Conservation (phyloP, 2,797 vertebrate genomes). For the Neosalanx taihuensis region DNA sequence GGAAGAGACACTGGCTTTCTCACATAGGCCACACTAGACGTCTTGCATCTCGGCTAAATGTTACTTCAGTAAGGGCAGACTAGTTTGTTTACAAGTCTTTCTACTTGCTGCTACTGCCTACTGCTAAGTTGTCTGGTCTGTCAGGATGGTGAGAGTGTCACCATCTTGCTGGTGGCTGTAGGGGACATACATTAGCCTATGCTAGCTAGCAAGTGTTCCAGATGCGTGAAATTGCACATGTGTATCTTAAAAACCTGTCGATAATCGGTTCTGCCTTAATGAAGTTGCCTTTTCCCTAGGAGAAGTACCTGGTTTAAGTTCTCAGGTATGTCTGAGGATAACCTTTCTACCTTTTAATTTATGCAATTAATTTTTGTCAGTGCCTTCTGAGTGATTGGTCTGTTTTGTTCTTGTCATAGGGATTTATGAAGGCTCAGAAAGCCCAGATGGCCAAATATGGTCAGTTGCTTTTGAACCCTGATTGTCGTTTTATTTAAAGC, state of each 20-base stretch:
- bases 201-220: conserved; percentile 61
- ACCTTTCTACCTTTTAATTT: not conserved
- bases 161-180: conserved; percentile 54
- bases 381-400: not conserved
- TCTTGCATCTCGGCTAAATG: conserved; percentile 65
- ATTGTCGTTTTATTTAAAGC: not conserved
- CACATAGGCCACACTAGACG: conserved; percentile 56
- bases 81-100: conserved; percentile 71
- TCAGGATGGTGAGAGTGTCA: conserved; percentile 70
- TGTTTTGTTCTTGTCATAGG: not conserved
- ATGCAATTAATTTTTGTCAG: not conserved
- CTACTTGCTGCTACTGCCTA: conserved; percentile 58
- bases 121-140: conserved; percentile 56
- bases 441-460: not conserved
- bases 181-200: conserved; percentile 67
- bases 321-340: not conserved
- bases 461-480: not conserved
- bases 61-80: conserved; percentile 46
- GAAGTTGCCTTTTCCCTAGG: not conserved
- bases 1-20: conserved; percentile 51
- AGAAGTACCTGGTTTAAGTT: not conserved
- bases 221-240: conserved; percentile 72
- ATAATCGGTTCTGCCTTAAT: not conserved
- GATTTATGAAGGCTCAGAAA: not conserved
- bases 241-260: conserved; percentile 51